A percentile compares a stretch with the other conserved stretches of the same genome.
Conservation (phyloP, 2,797 vertebrate genomes). For the Phoeniculus purpureus region DNA sequence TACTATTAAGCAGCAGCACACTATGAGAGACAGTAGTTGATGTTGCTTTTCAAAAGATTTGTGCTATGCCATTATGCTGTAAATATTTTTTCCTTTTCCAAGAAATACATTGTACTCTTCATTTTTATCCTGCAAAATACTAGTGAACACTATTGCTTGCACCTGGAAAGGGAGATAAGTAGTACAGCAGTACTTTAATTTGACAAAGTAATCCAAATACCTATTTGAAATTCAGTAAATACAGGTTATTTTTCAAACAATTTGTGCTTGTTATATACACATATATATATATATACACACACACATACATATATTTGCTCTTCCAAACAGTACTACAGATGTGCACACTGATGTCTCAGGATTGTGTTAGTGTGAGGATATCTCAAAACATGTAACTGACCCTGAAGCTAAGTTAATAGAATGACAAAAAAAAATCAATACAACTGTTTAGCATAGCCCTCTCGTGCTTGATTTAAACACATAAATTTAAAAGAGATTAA, state of each 20-base stretch:
- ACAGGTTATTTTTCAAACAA: conserved; percentile 22
- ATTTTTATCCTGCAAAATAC: conserved; percentile 51
- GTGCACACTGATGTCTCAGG: not conserved
- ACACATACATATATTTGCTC: not conserved
- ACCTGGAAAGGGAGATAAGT: conserved; percentile 63
- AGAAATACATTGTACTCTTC: conserved; percentile 23
- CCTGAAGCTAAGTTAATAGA: conserved; percentile 27
- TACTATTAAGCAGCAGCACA: conserved; percentile 18
- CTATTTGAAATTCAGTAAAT: conserved; percentile 53
- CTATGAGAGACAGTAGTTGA: conserved; percentile 45
- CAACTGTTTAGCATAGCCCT: not conserved
- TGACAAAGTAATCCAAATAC: conserved; percentile 55
- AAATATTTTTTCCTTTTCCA: conserved; percentile 56
- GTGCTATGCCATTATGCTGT: conserved; percentile 9
- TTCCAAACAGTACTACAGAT: conserved; percentile 16
- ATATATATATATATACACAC: not conserved
- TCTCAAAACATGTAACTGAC: conserved; percentile 5
- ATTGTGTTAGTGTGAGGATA: conserved; percentile 8
- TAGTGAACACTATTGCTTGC: conserved; percentile 6
- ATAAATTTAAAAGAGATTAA: conserved; percentile 2
- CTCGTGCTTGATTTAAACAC: conserved; percentile 30
- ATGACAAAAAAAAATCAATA: conserved; percentile 11
- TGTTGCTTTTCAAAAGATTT: conserved; percentile 55
- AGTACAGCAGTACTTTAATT: conserved; percentile 53
- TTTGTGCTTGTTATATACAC: not conserved